A percentile compares a stretch with the other conserved stretches of the same genome.
Evolutionary conservation across 2,113 vertebrate genomes (phyloP).

Genomic region (Lamprotornis superbus): DNA sequence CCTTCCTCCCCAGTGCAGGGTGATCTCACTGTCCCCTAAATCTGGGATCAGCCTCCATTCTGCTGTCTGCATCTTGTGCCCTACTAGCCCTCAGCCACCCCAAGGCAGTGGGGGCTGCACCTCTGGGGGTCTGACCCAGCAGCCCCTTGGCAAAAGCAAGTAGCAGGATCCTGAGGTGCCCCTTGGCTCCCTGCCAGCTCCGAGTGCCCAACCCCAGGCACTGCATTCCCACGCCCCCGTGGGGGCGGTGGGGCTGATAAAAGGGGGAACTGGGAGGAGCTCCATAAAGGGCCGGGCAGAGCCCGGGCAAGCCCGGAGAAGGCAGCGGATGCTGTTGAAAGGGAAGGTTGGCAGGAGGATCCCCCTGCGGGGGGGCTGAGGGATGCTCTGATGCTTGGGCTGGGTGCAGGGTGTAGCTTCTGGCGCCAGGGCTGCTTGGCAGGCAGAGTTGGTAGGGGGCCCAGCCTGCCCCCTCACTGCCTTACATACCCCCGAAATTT

Average conservation of each 20-base stretch:
- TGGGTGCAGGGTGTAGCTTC: background rate
- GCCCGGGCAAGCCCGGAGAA: background rate
- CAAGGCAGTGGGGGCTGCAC: background rate
- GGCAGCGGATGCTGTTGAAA: background rate
- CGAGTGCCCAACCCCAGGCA: rapidly evolving
- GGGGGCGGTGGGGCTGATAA: background rate
- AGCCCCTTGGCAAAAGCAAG: background rate
- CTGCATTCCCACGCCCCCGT: background rate
- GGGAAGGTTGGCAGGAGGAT: background rate
- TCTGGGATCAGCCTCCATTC: background rate
- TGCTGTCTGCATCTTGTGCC: rapidly evolving
- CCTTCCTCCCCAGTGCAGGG: background rate
- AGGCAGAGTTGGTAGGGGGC: background rate
- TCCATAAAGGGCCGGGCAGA: background rate
- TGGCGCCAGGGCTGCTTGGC: slow-evolving; percentile 24
- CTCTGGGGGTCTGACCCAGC: background rate
- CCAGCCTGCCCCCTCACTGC: background rate
- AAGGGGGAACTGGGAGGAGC: background rate
- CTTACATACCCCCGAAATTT: background rate
- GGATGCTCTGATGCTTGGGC: slow-evolving; percentile 33
- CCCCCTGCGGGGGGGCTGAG: background rate
- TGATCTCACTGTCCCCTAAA: background rate
- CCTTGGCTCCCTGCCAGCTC: background rate
- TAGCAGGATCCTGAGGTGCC: background rate
- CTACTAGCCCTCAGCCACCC: background rate